Evolutionary conservation across 2,797 vertebrate genomes (phyloP), one percentile per base, ranked within the genome.

Genomic region (Kryptopterus vitreolus): DNA sequence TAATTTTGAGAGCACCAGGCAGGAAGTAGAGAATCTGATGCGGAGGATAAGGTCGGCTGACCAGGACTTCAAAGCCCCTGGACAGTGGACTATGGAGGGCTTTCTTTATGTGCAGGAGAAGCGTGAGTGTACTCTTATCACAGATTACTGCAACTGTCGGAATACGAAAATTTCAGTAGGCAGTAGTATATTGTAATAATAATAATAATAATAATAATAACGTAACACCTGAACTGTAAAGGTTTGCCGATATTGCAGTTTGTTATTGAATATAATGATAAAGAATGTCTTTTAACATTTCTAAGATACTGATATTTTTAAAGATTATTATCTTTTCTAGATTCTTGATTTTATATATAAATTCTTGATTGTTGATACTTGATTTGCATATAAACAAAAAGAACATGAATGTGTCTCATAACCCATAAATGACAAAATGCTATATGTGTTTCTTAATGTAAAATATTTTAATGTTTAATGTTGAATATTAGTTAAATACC

Each of bases 1-100:
- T 91, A 99, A 99, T 90, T 99, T 99, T 89, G 98, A 98, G 92
- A 99, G 97, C 88, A 99, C 98, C 0, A 95, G 97, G 16, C 96
- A 95, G 84, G 98, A 99, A 90, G 96, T 99, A 38, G 97, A 98
- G 86, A 93, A 95, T 83, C 88, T 99, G 85, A 99, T 99, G 98
- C 96, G 95, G 80, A 96, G 97, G 88, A 98, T 99, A 92, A 95
- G 95, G 26, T 95, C 96, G 0, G 97, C 97, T 63, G 96, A 95
- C 87, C 96, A 96, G 68, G 96, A 99, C 85, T 98, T 98, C 87
- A 94, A 96, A 85, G 96, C 95, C 0, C 96, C 97, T 0, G 94
- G 96, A 78, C 94, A 93, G 24, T 98, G 96, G 92, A 97, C 97
- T 1, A 97, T 99, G 96, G 98, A 99, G 88, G 97, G 98, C 78